Conservation (phyloP, 1,140 invertebrate genomes). For the Halotydeus destructor region DNA sequence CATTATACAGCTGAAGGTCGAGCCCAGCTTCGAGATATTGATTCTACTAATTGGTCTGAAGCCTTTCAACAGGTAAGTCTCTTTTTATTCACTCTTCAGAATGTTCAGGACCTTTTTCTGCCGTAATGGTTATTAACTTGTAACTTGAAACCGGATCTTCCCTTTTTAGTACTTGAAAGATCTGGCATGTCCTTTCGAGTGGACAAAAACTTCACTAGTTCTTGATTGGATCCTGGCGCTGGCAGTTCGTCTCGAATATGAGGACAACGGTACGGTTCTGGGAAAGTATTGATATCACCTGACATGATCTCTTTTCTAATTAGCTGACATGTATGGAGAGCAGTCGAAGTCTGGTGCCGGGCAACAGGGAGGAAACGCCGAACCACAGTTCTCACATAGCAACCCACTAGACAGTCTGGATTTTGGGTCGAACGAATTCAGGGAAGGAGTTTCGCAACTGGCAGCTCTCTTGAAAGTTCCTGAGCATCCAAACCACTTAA, state of each 20-base stretch:
- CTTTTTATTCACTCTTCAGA: too few species aligned
- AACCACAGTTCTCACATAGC: slow-evolving; percentile 34
- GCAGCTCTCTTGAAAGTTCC: slow-evolving; percentile 55
- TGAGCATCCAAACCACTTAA: slow-evolving; percentile 53
- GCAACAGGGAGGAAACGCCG: slow-evolving; percentile 28
- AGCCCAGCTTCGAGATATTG: slow-evolving; percentile 39
- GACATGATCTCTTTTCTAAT: neutral
- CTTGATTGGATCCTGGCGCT: slow-evolving; percentile 67
- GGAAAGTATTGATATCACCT: neutral
- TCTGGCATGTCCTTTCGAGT: slow-evolving; percentile 37
- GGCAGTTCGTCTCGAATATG: slow-evolving; percentile 58
- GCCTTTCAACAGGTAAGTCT: slow-evolving; percentile 31
- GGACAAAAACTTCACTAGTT: slow-evolving; percentile 33
- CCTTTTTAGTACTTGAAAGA: slow-evolving; percentile 44
- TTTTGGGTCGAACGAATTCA: slow-evolving; percentile 60
- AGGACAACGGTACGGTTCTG: slow-evolving; percentile 43
- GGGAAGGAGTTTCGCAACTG: slow-evolving; percentile 47
- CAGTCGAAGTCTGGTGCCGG: neutral
- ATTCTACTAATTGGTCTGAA: slow-evolving; percentile 41
- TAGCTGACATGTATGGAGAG: neutral
- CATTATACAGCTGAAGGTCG: slow-evolving; percentile 65
- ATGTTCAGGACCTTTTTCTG: neutral
- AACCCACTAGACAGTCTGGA: slow-evolving; percentile 65
- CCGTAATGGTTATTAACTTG: slow-evolving; percentile 2
- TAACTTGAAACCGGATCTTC: slow-evolving; percentile 5